These are phyloP conservation scores for Isaurus tuberculatus DNA, from an alignment of 92 coral and sea anemone species.

Conservation along the genomic window DNA sequence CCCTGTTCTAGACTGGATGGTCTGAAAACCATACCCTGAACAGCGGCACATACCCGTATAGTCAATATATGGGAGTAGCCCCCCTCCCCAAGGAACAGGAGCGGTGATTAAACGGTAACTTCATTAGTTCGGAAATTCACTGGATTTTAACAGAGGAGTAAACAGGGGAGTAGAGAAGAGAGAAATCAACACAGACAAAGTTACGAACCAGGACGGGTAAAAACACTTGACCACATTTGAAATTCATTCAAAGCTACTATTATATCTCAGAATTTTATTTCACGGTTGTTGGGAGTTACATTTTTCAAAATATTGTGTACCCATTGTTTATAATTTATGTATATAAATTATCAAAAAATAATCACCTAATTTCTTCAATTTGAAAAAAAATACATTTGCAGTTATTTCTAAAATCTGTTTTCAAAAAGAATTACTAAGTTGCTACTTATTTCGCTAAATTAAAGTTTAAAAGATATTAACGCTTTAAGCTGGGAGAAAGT, in stretches of 20 bases:
- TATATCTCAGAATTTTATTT: slow-evolving; percentile 19
- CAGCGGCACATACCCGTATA: no score
- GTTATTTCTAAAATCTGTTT: slow-evolving; percentile 22
- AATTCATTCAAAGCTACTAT: neutral
- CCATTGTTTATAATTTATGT: slow-evolving; percentile 16
- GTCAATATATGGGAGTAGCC: no score
- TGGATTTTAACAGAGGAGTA: no score
- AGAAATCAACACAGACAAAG: neutral
- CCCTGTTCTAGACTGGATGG: no score
- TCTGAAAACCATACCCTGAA: no score
- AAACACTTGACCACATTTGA: neutral
- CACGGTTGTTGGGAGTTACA: neutral
- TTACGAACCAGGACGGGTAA: no score
- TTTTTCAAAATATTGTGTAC: neutral
- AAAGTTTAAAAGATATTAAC: neutral
- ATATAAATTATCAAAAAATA: slow-evolving; percentile 8
- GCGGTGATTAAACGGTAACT: no score
- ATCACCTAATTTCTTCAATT: slow-evolving; percentile 22
- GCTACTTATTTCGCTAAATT: neutral
- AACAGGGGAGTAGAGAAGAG: no score
- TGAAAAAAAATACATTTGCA: neutral
- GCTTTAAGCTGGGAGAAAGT: no score
- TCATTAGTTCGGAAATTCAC: no score
- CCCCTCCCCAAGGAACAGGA: no score
- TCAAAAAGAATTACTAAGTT: neutral